Base-by-base conservation (phyloP, 2,888 invertebrate species). In the Eupithecia dodoneata region DNA sequence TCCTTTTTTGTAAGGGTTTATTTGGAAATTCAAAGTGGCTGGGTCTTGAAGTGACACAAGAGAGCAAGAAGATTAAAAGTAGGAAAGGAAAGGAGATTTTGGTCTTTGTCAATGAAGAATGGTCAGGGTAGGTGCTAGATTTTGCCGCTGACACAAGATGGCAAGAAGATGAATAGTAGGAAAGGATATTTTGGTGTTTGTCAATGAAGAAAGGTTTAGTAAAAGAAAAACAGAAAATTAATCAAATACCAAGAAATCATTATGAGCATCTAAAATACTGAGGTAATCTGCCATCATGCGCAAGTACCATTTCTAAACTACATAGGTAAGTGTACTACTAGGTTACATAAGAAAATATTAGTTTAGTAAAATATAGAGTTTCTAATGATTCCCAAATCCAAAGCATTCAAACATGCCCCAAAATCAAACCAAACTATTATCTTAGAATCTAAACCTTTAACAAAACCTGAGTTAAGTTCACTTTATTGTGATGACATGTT, bases 131-230 rank as follows among this genome's bases (percentile, higher is more conserved):
- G 30, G 30, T 59, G 59, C 55, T n/a, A 15, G 52, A 15, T 52
- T 52, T 52, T 52, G 13, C 52, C 5, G 15, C 4, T 15, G n/a
- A n/a, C 55, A 55, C 55, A 63, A 30, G 30, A 30, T 4, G 63
- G 6, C 18, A 63, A 63, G 18, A 63, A 63, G 18, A 15, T 52
- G 49, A 52, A 63, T 6, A 55, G 18, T 18, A 59, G 13, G 42
- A 66, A 42, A 66, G 66, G 15, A 66, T 6, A 66, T 59, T 18
- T 41, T 15, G 71, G 70, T 69, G 18, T n/a, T 45, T 72, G 76
- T 83, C 83, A 81, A 83, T 76, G 79, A 78, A 82, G 80, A 76
- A 81, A 77, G 63, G 71, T 67, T 72, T 72, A 74, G 65, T 77
- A 72, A 70, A 66, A 41, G 71, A 76, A 73, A 79, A 74, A 69